Evolutionary conservation across 2,113 vertebrate genomes (phyloP), one percentile per base, ranked within the genome.

Genomic region (Phyllostomus hastatus): DNA sequence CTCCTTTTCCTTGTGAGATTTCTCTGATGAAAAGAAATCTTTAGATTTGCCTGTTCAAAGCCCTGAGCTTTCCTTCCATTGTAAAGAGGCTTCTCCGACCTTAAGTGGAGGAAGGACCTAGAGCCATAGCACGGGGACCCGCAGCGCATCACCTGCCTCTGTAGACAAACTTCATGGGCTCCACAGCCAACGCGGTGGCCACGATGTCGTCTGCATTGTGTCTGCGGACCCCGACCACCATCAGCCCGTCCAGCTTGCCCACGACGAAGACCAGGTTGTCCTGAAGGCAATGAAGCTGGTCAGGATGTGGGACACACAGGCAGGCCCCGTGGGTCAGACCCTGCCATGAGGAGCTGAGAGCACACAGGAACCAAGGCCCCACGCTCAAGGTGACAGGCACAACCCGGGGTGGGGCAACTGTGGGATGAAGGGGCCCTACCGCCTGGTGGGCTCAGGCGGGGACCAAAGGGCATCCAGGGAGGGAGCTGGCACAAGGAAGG

Each of bases 151-250:
- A 99, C 99, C 99, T 99, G 97, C 99, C 99, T 96, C 99, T 99
- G 98, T 99, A 99, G 73, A 99, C 99, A 98, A 99, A 99, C 98
- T 99, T 99, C 99, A 99, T 99, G 88, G 99, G 99, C 87, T 99
- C 99, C 15, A 99, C 99, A 0, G 99, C 99, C 97, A 99, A 95
- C 0, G 99, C 99, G 0, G 99, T 99, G 95, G 99, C 99, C 67
- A 99, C 99, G 4, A 99, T 98, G 26, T 99, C 99, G 54, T 99
- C 99, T 0, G 99, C 99, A 0, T 99, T 99, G 97, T 99, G 99
- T 96, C 99, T 99, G 84, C 99, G 99, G 38, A 98, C 98, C 86
- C 99, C 99, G 9, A 99, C 99, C 79, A 99, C 98, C 99, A 99
- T 99, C 95, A 99, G 97, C 7, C 99, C 99, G 0, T 99, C 99